Evolutionary conservation across 2,797 vertebrate genomes (phyloP).

Genomic region (Hoplostethus mediterraneus): DNA sequence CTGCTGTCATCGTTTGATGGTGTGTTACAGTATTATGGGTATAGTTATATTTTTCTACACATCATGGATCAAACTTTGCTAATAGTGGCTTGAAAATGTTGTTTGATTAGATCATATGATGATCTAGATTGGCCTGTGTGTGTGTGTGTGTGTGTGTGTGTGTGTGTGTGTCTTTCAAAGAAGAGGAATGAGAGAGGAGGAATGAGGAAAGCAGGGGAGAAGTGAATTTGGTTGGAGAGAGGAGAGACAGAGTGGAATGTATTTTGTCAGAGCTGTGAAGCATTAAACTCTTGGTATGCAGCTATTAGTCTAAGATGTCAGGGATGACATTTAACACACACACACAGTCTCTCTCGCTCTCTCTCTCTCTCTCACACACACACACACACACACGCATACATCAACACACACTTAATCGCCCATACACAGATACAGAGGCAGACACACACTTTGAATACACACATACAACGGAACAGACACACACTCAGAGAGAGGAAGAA

Average conservation of each 20-base stretch:
- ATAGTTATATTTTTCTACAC: not conserved
- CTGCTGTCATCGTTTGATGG: too few relatives aligned
- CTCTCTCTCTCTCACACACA: constrained; percentile 25
- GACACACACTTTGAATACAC: not conserved
- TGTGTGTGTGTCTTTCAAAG: constrained; percentile 3
- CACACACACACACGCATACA: constrained; percentile 36
- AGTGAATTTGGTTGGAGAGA: constrained; percentile 11
- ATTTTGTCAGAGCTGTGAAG: constrained; percentile 50
- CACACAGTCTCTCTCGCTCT: constrained; percentile 30
- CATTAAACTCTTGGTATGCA: constrained; percentile 53
- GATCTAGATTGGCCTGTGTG: not conserved
- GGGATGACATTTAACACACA: constrained; percentile 69
- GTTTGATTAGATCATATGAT: too few relatives aligned
- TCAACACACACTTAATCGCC: constrained; percentile 15
- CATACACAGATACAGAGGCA: not conserved
- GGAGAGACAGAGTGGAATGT: constrained; percentile 28
- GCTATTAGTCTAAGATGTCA: constrained; percentile 74
- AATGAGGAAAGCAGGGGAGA: not conserved
- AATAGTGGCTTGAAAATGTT: too few relatives aligned
- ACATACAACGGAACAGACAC: too few relatives aligned
- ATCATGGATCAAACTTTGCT: not conserved
- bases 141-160: not conserved
- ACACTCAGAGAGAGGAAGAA: not conserved
- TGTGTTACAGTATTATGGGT: too few relatives aligned
- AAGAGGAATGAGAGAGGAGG: not conserved